Evolutionary conservation across 2,888 invertebrate genomes (phyloP).

Genomic region (Crocallis elinguaria): DNA sequence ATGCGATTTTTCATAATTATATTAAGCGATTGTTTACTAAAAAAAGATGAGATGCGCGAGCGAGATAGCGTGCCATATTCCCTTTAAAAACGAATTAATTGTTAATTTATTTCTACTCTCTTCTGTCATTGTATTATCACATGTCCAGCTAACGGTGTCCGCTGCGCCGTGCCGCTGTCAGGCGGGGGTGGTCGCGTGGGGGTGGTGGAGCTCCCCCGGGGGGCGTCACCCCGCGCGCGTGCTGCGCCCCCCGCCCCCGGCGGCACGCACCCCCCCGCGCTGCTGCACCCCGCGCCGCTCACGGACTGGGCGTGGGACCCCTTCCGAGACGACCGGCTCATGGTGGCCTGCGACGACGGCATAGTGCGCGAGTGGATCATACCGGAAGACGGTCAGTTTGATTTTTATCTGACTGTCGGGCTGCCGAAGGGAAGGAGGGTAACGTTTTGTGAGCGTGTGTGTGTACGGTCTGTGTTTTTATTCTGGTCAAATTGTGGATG

Average conservation of each 20-base stretch:
- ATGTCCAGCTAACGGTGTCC: conserved; percentile 89
- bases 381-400: conserved; percentile 85
- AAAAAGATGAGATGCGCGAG: no score
- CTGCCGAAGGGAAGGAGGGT: no score
- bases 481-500: no score
- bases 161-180: conserved; percentile 95
- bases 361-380: conserved; percentile 92
- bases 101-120: no score
- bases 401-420: not conserved
- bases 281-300: conserved; percentile 94
- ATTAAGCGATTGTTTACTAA: no score
- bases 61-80: no score
- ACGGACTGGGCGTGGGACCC: conserved; percentile 99
- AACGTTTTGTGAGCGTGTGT: no score
- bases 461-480: no score
- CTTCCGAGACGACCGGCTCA: conserved; percentile 90
- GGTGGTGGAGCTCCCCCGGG: conserved; percentile 87
- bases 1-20: no score
- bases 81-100: no score
- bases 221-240: conserved; percentile 50
- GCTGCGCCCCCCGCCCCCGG: conserved; percentile 88
- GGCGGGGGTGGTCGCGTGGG: conserved; percentile 96
- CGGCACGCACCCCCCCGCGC: conserved; percentile 93
- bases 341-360: conserved; percentile 96
- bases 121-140: no score